Evolutionary conservation across 2,888 invertebrate genomes (phyloP).

Genomic region (Trachelus iudaicus): DNA sequence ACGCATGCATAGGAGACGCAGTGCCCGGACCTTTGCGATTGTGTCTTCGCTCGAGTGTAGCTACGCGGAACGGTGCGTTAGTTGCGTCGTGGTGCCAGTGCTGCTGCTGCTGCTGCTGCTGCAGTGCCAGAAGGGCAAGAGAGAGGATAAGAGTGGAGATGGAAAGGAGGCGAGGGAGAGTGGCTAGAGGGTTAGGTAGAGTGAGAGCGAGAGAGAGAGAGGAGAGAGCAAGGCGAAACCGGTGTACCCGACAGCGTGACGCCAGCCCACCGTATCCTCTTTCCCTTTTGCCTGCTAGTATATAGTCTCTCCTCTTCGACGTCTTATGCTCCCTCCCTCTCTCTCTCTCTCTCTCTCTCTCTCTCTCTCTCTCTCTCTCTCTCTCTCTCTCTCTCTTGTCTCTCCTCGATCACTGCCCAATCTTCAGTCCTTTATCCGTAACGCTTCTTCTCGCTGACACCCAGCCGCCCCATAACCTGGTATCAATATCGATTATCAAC

Average conservation of each 20-base stretch:
- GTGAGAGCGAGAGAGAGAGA: background rate
- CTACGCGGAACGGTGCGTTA: background rate
- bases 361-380: background rate
- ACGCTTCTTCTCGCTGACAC: background rate
- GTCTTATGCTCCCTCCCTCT: conserved; percentile 2
- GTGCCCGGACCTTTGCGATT: background rate
- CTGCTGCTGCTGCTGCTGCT: background rate
- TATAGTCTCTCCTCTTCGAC: background rate
- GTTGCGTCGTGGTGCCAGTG: background rate
- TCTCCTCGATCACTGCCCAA: conserved; percentile 46
- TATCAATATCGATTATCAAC: background rate
- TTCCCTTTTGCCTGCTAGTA: conserved; percentile 32
- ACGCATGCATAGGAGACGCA: conserved; percentile 49
- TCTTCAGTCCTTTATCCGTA: conserved; percentile 45
- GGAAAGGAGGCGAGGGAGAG: background rate
- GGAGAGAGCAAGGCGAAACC: conserved; percentile 56
- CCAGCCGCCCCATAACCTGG: background rate
- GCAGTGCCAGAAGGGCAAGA: background rate
- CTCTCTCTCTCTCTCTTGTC: conserved; percentile 8
- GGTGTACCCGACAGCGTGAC: conserved; percentile 66
- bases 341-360: conserved; percentile 9
- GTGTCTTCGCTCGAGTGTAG: conserved; percentile 6
- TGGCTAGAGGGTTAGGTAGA: background rate
- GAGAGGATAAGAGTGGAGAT: background rate
- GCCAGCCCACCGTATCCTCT: conserved; percentile 52